A percentile compares a stretch with the other conserved stretches of the same genome.
These are phyloP conservation scores for Drosophila murphyi DNA, from an alignment of 1,140 invertebrate species.

Conservation along the genomic window DNA sequence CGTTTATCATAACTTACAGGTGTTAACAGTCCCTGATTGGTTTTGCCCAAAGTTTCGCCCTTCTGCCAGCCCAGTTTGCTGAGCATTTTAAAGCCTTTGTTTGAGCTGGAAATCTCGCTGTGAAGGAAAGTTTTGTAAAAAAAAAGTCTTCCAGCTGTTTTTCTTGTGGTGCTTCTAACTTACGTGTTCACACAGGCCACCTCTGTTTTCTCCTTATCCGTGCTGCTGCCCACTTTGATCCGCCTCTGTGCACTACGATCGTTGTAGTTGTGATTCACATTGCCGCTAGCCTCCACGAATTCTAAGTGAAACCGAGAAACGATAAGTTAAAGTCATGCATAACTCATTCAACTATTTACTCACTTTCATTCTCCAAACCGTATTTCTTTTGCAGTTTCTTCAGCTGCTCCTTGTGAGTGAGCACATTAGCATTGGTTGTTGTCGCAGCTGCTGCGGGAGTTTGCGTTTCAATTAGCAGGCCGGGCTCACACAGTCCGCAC, in stretches of 20 bases:
- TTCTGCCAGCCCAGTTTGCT: slow-evolving; percentile 97
- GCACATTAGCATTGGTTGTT: slow-evolving; percentile 20
- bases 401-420: slow-evolving; percentile 89
- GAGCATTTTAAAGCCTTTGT: slow-evolving; percentile 95
- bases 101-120: slow-evolving; percentile 91
- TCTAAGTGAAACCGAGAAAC: slow-evolving; percentile 39
- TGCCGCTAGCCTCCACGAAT: slow-evolving; percentile 73
- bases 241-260: slow-evolving; percentile 92
- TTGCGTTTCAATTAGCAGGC: slow-evolving; percentile 86
- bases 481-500: slow-evolving; percentile 95
- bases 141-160: neutral
- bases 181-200: slow-evolving; percentile 92
- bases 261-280: slow-evolving; percentile 85
- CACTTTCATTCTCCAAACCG: slow-evolving; percentile 88
- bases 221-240: slow-evolving; percentile 91
- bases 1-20: slow-evolving; percentile 88
- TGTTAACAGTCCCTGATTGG: slow-evolving; percentile 89
- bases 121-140: slow-evolving; percentile 1
- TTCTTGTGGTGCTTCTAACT: slow-evolving; percentile 65
- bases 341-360: slow-evolving; percentile 47
- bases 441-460: slow-evolving; percentile 8
- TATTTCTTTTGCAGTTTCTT: slow-evolving; percentile 93
- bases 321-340: neutral
- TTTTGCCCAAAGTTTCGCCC: slow-evolving; percentile 93
- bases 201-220: slow-evolving; percentile 93